phyloP scores from a whole-genome alignment of 1,140 invertebrate genomes.

The Diachasmimorpha longicaudata region DNA sequence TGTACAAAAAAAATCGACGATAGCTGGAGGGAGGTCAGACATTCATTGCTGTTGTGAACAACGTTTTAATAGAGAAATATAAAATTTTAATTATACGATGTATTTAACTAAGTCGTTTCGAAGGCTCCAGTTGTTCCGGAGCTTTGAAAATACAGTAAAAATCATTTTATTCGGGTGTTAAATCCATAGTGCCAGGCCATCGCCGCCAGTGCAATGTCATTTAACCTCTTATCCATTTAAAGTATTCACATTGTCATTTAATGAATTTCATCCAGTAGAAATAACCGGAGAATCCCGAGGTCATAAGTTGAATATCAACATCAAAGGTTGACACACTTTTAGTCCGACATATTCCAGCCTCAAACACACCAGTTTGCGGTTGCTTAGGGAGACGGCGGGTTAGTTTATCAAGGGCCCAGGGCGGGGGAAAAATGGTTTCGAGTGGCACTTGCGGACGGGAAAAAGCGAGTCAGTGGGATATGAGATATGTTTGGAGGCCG shows the following conservation, averaged over 20 bases:
- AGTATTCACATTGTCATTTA: background rate
- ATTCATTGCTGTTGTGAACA: too few species aligned
- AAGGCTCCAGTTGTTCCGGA: too few species aligned
- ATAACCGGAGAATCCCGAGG: background rate
- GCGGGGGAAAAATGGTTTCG: slow-evolving; percentile 9
- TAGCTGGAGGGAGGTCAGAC: too few species aligned
- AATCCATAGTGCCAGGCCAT: too few species aligned
- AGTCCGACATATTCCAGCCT: background rate
- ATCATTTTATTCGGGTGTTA: too few species aligned
- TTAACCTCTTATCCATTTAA: too few species aligned
- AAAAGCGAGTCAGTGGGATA: slow-evolving; percentile 1
- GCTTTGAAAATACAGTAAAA: too few species aligned
- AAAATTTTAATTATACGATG: too few species aligned
- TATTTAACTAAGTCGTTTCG: too few species aligned
- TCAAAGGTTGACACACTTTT: background rate
- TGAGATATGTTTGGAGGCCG: slow-evolving; percentile 15
- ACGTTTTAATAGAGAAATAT: too few species aligned
- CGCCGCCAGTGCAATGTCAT: too few species aligned
- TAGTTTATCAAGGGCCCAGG: background rate
- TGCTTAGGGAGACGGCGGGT: background rate
- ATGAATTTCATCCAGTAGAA: background rate
- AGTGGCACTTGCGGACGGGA: slow-evolving; percentile 9
- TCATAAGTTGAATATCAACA: background rate
- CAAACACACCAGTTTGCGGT: background rate
- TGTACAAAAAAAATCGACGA: too few species aligned